Conservation (phyloP, 2,113 vertebrate species). For the Hemiprocne comata region DNA sequence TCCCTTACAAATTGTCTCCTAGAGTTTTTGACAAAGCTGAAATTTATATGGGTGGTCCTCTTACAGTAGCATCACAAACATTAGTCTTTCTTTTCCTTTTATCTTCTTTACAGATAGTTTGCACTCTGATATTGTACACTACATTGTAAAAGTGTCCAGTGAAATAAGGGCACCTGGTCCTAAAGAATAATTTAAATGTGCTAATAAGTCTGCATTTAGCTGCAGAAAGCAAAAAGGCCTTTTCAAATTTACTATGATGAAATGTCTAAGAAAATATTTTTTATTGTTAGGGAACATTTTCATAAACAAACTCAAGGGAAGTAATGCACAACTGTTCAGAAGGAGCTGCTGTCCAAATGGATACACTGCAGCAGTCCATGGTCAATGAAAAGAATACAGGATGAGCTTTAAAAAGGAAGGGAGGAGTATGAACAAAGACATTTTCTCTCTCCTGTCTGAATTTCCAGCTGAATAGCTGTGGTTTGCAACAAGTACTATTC, state of each 20-base stretch:
- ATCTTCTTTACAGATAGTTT: not conserved
- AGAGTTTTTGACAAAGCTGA: not conserved
- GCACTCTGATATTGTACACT: not conserved
- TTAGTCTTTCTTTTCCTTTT: not conserved
- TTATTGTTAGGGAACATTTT: not conserved
- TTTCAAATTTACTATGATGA: not conserved
- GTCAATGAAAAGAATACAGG: not conserved
- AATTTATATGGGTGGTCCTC: not conserved
- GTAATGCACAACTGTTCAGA: not conserved
- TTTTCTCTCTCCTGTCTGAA: not conserved
- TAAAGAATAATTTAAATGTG: not conserved
- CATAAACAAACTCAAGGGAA: not conserved
- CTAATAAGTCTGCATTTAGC: not conserved
- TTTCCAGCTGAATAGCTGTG: not conserved
- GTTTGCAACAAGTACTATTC: slow-evolving; percentile 5
- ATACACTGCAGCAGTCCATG: not conserved
- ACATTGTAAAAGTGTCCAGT: not conserved
- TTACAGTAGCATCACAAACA: not conserved
- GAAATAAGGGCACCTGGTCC: not conserved
- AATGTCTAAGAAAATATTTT: not conserved
- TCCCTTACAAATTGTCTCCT: not conserved
- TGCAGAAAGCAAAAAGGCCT: not conserved
- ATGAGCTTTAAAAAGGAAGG: not conserved
- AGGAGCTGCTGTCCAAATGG: not conserved
- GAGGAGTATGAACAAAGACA: not conserved